Base-by-base conservation (phyloP, 2,113 vertebrate genomes). In the Tor tambroides region DNA sequence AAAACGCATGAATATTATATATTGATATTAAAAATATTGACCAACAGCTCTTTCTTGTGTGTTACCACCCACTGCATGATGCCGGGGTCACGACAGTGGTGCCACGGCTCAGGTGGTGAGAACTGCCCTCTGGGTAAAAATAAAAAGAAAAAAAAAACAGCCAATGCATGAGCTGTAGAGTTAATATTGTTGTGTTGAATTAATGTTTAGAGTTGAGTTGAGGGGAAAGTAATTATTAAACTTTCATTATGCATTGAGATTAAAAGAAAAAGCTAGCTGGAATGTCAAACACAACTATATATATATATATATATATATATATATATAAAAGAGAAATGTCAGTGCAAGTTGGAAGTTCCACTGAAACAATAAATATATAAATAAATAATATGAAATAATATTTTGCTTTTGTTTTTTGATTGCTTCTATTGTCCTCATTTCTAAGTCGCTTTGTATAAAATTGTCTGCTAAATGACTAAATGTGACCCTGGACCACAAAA, bases 1-100 rank as follows among this genome's bases (percentile, higher is more conserved):
- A 61, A 65, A 81, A 65, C 14, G 4, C 79, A 81, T n/a, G 21
- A 56, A 56, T 19, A 79, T 79, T 79, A 56, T 5, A 79, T 79
- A 56, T 35, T 79, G 72, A 75, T 41, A 75, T 26, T 46, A 75
- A 46, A 30, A 54, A 51, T 54, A 78, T 78, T 56, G 79, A 81
- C 79, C 35, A 61, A 28, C 23, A 81, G 35, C 9, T 12, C 59
- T 41, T n/a, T 26, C 56, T 17, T 26, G 32, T 63, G 32, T 65
- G 35, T 65, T 65, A 15, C 79, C 59, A 54, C 79, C 79, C 79
- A 80, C 56, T 15, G 79, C 56, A 65, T 14, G 59, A 56, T 41
- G 23, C 79, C 2, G 76, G 21, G 78, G 79, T 80, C 79, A 43
- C 21, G 54, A 61, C 76, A 30, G 46, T 15, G 5, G 30, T n/a